These are phyloP conservation scores for Ptychadena robeensis DNA, from an alignment of 2,797 vertebrate species.

Conservation along the genomic window DNA sequence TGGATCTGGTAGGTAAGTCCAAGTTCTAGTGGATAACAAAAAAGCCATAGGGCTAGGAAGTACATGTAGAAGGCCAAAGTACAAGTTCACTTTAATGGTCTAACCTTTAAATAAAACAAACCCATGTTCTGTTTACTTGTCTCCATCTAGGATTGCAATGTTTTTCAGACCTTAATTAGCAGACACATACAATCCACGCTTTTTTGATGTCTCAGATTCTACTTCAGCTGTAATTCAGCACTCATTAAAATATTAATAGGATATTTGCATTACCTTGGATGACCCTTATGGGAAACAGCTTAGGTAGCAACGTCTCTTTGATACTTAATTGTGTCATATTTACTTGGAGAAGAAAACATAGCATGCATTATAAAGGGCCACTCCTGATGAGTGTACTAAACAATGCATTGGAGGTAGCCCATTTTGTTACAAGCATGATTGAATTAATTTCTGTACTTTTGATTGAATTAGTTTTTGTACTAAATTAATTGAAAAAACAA, in stretches of 20 bases:
- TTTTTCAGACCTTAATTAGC: constrained; percentile 9
- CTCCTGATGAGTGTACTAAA: neutral
- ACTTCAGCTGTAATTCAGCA: constrained; percentile 31
- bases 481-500: too few species aligned
- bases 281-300: constrained; percentile 13
- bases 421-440: neutral
- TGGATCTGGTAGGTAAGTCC: too few species aligned
- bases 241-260: constrained; percentile 46
- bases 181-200: neutral
- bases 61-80: too few species aligned
- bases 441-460: neutral
- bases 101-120: neutral
- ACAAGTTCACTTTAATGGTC: too few species aligned
- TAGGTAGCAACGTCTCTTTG: neutral
- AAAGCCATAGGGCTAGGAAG: too few species aligned
- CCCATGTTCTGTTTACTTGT: neutral
- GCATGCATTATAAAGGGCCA: neutral
- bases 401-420: neutral
- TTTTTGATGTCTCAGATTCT: constrained; percentile 28
- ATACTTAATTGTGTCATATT: neutral
- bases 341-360: neutral
- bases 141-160: neutral
- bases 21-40: too few species aligned
- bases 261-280: constrained; percentile 42
- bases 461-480: too few species aligned